Conservation (phyloP, 1,140 invertebrate species). For the Phenacoccus solenopsis region DNA sequence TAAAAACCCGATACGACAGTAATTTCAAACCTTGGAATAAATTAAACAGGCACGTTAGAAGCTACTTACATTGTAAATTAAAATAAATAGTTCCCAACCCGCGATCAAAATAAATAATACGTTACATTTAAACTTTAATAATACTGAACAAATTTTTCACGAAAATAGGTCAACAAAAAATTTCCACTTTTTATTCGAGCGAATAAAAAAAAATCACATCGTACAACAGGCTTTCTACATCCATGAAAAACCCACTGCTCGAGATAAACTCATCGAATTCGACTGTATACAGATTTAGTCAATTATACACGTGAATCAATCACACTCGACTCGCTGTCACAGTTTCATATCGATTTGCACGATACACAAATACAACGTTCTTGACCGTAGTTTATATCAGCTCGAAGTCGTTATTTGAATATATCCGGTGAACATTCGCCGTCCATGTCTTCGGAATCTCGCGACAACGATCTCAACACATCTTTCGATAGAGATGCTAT, state of each 20-base stretch:
- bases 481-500: slow-evolving; percentile 62
- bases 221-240: too few relatives aligned
- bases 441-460: slow-evolving; percentile 43
- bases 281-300: background rate
- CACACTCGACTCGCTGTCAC: background rate
- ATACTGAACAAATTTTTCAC: background rate
- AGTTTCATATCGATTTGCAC: too few relatives aligned
- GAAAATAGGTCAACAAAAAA: background rate
- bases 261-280: background rate
- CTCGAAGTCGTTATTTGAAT: background rate
- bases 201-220: background rate
- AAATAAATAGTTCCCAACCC: background rate
- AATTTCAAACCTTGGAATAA: background rate
- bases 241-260: too few relatives aligned
- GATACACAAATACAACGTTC: too few relatives aligned
- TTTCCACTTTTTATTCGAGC: background rate
- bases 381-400: background rate
- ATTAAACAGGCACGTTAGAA: background rate
- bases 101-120: background rate
- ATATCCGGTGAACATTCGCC: slow-evolving; percentile 28
- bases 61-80: background rate
- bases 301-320: background rate
- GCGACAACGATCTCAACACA: slow-evolving; percentile 50
- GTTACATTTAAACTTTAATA: background rate
- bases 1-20: too few relatives aligned